Base-by-base conservation (phyloP, 2,797 vertebrate species). In the Alcedo atthis region DNA sequence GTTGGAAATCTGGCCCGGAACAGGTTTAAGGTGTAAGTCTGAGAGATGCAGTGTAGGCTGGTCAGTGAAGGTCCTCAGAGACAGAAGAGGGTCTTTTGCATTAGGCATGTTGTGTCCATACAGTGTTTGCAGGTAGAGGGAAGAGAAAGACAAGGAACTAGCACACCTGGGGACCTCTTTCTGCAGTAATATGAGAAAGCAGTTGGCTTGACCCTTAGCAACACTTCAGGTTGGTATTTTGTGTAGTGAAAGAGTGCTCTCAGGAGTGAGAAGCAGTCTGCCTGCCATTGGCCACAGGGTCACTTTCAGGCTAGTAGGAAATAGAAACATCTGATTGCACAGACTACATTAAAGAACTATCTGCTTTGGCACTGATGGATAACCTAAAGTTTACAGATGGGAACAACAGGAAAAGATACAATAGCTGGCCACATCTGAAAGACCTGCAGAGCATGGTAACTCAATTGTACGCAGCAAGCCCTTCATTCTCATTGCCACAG, bases 321-420 rank as follows among this genome's bases (percentile, higher is more conserved):
- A 87, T 54, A 77, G 75, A 54, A 84, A 73, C 19, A 51, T 80
- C 75, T 79, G 77, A 77, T 82, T 92, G 55, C 91, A 10, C 87
- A 88, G 95, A 67, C 85, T 58, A 1, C 78, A 58, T 91, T 93
- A 88, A 84, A 77, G 80, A 59, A 67, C 66, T 88, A 22, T 91
- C 92, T 93, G 69, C 51, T 66, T 55, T 85, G 85, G 81, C 91
- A 83, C 76, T 93, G 93, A 95, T 87, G 58, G 89, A 95, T 95
- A 92, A 58, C 74, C 53, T 74, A 3, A 86, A 86, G 71, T 81
- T 92, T 88, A 90, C 71, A 79, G 91, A 87, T 21, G 54, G 75
- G 64, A 90, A 46, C 75, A 90, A 93, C 87, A 96, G 91, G 92
- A 94, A 96, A 94, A 92, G 74, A 77, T 35, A 25, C 26, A 35